Conservation (phyloP, 2,797 vertebrate genomes). For the Micrastur ruficollis region DNA sequence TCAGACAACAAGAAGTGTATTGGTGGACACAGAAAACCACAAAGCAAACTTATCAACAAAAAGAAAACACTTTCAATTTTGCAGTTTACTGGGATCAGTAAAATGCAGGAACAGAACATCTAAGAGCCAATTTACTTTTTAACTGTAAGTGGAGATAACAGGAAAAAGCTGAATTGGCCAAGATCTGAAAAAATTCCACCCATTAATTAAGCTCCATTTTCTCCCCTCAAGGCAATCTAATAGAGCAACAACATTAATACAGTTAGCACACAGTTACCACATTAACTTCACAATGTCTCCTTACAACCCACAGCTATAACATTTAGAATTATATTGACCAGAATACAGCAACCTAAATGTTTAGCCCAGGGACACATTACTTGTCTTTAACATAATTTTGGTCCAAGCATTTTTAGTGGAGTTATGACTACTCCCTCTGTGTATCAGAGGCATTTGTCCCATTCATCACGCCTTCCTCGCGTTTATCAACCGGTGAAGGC, state of each 20-base stretch:
- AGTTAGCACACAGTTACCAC: rapidly evolving
- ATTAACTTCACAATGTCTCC: background rate
- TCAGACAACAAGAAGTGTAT: background rate
- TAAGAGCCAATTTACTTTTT: background rate
- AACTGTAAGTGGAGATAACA: slow-evolving; percentile 35
- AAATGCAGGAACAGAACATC: background rate
- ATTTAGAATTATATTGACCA: background rate
- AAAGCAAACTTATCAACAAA: background rate
- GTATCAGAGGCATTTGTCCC: background rate
- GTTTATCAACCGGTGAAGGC: slow-evolving; percentile 8
- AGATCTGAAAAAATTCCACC: background rate
- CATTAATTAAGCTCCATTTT: background rate
- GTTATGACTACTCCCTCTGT: background rate
- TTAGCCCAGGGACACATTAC: background rate
- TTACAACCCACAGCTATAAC: background rate
- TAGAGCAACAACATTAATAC: background rate
- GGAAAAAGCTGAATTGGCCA: background rate
- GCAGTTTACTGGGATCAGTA: background rate
- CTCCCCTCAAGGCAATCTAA: background rate
- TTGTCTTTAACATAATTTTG: background rate
- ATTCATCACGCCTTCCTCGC: background rate
- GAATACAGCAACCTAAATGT: background rate
- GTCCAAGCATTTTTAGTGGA: background rate
- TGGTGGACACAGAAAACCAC: background rate
- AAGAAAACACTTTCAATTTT: background rate